Base-by-base conservation (phyloP, 2,888 invertebrate species). In the Apocheima hispidaria region DNA sequence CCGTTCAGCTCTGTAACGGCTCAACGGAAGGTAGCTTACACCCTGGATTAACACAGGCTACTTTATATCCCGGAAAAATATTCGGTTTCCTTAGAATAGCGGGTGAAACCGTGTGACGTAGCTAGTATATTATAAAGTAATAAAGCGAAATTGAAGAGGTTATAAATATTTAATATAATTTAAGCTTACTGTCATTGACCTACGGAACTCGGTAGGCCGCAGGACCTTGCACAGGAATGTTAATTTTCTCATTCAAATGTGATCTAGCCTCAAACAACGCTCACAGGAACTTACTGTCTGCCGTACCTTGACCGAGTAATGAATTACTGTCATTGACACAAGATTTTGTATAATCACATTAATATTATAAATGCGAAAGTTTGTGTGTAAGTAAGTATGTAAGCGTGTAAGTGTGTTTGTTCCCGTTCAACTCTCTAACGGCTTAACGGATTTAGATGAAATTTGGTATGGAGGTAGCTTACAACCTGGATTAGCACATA, bases 171-270 rank as follows among this genome's bases (percentile, higher is more conserved):
- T 40, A 12, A 12, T 1, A 44, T 26, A 14, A 43, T 14, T 14
- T n/a, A 21, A 21, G 20, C 9, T 21, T 16, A n/a, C n/a, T 33
- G 16, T 18, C 20, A 20, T 7, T 12, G 18, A 3, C 30, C 30
- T 46, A 18, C 20, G 46, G 46, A 30, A n/a, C 18, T 46, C 46
- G 30, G 23, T 35, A n/a, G 49, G 49, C 49, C n/a, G 20, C 26
- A 43, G 26, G 48, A 20, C 57, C 57, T 57, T 36, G 4, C 12
- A 51, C 43, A 44, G 51, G 51, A 44, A 51, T 58, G 57, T 50
- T 57, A 57, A 57, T 57, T 41, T 56, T 56, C 56, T 56, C 56
- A 40, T 33, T 48, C 56, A 20, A 50, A 50, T 36, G 50, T 46
- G 46, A 46, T 28, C 44, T 44, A 18, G 18, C 44, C 26, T 26